A percentile compares a stretch with the other conserved stretches of the same genome.
phyloP scores from a whole-genome alignment of 2,797 vertebrate species.

The Cetoscarus ocellatus region DNA sequence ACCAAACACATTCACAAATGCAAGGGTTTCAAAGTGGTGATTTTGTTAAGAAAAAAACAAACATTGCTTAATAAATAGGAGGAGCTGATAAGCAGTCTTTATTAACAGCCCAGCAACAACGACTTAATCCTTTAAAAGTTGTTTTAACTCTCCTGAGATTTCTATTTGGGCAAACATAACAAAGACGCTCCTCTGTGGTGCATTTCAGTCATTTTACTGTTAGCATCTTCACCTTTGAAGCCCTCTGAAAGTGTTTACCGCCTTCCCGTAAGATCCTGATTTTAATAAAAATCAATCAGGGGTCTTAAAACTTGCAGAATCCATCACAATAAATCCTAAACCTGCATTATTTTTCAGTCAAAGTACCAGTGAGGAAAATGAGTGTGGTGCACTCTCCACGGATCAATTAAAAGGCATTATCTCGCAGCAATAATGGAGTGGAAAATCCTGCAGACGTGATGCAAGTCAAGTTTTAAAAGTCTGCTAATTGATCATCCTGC shows the following conservation, averaged over 20 bases:
- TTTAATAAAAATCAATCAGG: neutral
- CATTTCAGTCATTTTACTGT: too few species aligned
- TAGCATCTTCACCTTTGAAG: neutral
- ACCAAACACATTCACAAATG: too few species aligned
- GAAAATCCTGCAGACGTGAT: neutral
- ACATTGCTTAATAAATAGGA: too few species aligned
- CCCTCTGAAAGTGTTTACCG: neutral
- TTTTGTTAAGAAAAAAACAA: too few species aligned
- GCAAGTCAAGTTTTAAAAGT: neutral
- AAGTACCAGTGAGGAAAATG: neutral
- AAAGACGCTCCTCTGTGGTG: too few species aligned
- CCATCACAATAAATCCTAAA: slow-evolving; percentile 1
- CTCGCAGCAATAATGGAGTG: neutral
- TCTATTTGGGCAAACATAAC: too few species aligned
- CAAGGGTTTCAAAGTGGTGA: too few species aligned
- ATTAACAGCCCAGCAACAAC: too few species aligned
- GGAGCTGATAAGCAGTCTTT: too few species aligned
- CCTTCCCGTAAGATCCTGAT: neutral
- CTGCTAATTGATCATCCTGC: slow-evolving; percentile 15
- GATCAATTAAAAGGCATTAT: slow-evolving; percentile 24
- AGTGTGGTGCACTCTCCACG: neutral
- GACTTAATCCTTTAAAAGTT: too few species aligned
- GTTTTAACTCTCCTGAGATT: too few species aligned
- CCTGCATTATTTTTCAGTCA: neutral
- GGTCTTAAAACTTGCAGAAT: neutral